Base-by-base conservation (phyloP, 2,797 vertebrate species). In the Pantherophis alleghaniensis region DNA sequence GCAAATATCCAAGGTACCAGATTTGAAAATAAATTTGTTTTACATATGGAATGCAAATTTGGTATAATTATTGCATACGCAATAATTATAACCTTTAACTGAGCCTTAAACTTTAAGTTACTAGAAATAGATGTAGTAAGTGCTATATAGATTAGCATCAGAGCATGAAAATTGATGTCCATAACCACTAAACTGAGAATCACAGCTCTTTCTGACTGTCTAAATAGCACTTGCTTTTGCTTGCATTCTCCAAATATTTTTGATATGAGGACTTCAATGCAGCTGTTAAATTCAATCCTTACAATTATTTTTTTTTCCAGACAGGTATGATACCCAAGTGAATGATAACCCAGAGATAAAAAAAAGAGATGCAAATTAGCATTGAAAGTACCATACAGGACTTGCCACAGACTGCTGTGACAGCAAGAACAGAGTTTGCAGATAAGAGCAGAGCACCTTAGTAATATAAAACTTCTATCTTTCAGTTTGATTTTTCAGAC, bases 351-450 rank as follows among this genome's bases (percentile, higher is more conserved):
- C 3, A 56, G 28, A 90, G 63, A 92, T 92, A 32, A 92, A 32
- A 37, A 87, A 88, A 60, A 51, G n/a, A 55, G 47, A 61, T 59
- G 57, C 26, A 86, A 87, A 63, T 47, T 6, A 16, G 42, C n/a
- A 55, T 42, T 87, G 83, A 92, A 90, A 74, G 32, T 26, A 42
- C 16, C 37, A 47, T 60, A 90, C n/a, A 79, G 61, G 74, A 11
- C 42, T 86, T 90, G 61, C 56, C 91, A 61, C 7, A 90, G 60
- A 7, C 55, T 90, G 28, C 91, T 92, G 83, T 91, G 87, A 92
- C 61, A 88, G 51, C 88, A 94, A 87, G 88, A 94, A 89, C 9
- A 53, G 11, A 32, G 88, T 63, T 28, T 92, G 55, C 61, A 63
- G 88, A 26, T 26, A 1, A 32, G 55, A 55, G 24, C 28, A 55